Evolutionary conservation across 1,140 invertebrate genomes (phyloP).

Genomic region (Caenorhabditis brenneri): DNA sequence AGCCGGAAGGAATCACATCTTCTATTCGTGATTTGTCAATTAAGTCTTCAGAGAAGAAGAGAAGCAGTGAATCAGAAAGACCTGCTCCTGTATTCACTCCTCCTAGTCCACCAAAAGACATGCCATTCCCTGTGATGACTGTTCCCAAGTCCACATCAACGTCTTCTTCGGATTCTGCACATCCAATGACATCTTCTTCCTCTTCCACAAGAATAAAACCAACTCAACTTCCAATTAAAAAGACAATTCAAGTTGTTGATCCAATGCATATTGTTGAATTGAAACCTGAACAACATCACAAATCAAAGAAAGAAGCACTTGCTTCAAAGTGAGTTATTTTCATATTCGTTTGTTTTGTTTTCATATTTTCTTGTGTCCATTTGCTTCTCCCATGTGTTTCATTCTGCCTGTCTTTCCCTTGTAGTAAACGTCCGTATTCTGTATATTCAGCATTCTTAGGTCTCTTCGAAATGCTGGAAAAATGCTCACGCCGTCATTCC

Average conservation of each 20-base stretch:
- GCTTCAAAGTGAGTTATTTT: constrained; percentile 7
- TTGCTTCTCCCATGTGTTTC: not conserved
- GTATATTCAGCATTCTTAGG: constrained; percentile 44
- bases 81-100: constrained; percentile 30
- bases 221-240: constrained; percentile 24
- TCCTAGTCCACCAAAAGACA: constrained; percentile 28
- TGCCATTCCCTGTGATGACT: constrained; percentile 13
- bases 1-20: constrained; percentile 17
- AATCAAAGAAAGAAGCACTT: constrained; percentile 16
- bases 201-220: not conserved
- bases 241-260: constrained; percentile 7
- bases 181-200: constrained; percentile 4
- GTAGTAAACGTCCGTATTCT: constrained; percentile 36
- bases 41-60: not conserved
- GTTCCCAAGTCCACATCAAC: not conserved
- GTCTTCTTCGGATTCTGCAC: constrained; percentile 1
- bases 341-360: not conserved
- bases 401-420: constrained; percentile 34
- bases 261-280: constrained; percentile 36
- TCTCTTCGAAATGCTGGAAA: constrained; percentile 36
- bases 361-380: not conserved
- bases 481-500: constrained; percentile 36
- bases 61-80: constrained; percentile 13
- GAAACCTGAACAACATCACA: not conserved
- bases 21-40: constrained; percentile 29